A percentile compares a stretch with the other conserved stretches of the same genome.
Conservation (phyloP, 2,888 invertebrate genomes). For the Glomeris marginata region DNA sequence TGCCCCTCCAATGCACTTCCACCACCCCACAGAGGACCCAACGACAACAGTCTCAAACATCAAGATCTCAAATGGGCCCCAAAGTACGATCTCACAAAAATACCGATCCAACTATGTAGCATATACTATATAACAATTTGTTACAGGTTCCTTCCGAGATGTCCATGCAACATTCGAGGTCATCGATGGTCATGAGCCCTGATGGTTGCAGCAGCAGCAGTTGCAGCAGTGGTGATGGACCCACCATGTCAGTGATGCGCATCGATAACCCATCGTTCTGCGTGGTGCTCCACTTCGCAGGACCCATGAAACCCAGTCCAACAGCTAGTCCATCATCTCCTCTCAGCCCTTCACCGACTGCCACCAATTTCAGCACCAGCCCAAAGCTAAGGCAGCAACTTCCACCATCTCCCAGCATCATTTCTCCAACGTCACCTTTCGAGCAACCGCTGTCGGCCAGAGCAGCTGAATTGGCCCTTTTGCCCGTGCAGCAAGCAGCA, state of each 20-base stretch:
- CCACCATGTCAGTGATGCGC: conserved; percentile 46
- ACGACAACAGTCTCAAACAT: not conserved
- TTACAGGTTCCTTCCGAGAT: too few relatives aligned
- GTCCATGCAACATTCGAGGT: too few relatives aligned
- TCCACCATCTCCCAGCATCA: not conserved
- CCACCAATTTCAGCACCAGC: too few relatives aligned
- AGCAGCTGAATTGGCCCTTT: conserved; percentile 48
- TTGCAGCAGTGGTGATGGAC: conserved; percentile 38
- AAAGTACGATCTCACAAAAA: too few relatives aligned
- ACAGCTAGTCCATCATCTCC: conserved; percentile 37
- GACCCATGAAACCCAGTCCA: conserved; percentile 69
- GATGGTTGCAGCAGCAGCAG: conserved; percentile 45
- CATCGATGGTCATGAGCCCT: too few relatives aligned
- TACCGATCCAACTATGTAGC: too few relatives aligned
- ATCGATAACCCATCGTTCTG: conserved; percentile 80
- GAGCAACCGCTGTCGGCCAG: too few relatives aligned
- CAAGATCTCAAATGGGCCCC: too few relatives aligned
- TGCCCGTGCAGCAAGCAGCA: conserved; percentile 58
- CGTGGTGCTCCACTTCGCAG: conserved; percentile 76
- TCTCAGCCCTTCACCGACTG: too few relatives aligned
- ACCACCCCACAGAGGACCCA: not conserved
- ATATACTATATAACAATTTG: too few relatives aligned
- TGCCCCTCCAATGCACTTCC: conserved; percentile 45
- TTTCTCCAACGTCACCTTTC: too few relatives aligned
- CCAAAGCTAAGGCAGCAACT: too few relatives aligned